phyloP scores from a whole-genome alignment of 2,888 invertebrate genomes.

The Disparrhopalites patrizii region DNA sequence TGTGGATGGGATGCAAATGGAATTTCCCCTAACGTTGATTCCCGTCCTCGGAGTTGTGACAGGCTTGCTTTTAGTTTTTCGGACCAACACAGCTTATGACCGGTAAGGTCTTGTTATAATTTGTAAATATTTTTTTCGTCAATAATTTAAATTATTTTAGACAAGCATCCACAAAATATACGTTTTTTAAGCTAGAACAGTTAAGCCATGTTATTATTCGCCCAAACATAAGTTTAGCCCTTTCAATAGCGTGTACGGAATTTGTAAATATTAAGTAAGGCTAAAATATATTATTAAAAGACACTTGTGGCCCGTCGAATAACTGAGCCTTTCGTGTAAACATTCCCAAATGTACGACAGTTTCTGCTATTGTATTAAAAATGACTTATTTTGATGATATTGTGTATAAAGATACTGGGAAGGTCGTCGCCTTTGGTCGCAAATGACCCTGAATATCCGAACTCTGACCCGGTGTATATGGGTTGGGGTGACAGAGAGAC shows the following conservation, averaged over 20 bases:
- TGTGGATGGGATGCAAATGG: conserved; percentile 25
- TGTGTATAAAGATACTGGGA: conserved; percentile 36
- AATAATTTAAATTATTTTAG: not conserved
- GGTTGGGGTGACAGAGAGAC: conserved; percentile 37
- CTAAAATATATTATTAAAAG: too few relatives aligned
- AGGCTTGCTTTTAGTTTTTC: conserved; percentile 42
- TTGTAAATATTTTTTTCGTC: not conserved
- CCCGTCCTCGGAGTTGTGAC: conserved; percentile 44
- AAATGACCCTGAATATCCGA: conserved; percentile 38
- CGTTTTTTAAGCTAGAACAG: too few relatives aligned
- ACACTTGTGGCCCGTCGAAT: not conserved
- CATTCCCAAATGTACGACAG: not conserved
- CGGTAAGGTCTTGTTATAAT: conserved; percentile 26
- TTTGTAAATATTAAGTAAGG: too few relatives aligned
- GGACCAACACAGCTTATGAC: conserved; percentile 46
- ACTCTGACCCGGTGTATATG: conserved; percentile 39
- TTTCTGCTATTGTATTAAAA: not conserved
- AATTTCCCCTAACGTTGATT: conserved; percentile 37
- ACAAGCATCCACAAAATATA: too few relatives aligned
- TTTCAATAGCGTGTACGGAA: too few relatives aligned
- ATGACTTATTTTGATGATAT: not conserved
- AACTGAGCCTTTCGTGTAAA: too few relatives aligned
- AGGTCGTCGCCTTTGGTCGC: conserved; percentile 39
- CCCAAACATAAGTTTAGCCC: too few relatives aligned
- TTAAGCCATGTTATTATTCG: too few relatives aligned